phyloP scores from a whole-genome alignment of 2,797 vertebrate genomes.

The Coccyzus lansbergi region DNA sequence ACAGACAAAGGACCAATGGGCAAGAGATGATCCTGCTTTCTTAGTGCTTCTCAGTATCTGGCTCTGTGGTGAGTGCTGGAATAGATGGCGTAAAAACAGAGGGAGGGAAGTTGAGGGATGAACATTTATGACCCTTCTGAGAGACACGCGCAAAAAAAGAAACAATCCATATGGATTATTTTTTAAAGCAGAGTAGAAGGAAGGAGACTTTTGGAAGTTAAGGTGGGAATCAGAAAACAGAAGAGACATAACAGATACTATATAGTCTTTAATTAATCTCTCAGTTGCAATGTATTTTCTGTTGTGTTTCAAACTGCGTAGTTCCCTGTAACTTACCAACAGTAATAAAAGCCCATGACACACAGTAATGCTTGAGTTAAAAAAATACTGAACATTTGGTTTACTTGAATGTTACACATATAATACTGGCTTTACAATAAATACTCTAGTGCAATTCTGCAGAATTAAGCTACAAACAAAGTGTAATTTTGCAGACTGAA shows the following conservation, averaged over 20 bases:
- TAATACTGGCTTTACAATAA: not conserved
- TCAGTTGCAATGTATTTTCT: not conserved
- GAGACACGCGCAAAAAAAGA: not conserved
- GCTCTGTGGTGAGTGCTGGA: constrained; percentile 88
- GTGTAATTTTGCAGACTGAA: not conserved
- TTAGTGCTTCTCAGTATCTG: constrained; percentile 93
- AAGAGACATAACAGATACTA: not conserved
- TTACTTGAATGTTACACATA: not conserved
- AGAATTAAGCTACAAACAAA: not conserved
- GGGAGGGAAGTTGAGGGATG: not conserved
- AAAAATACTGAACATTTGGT: not conserved
- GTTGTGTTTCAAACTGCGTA: not conserved
- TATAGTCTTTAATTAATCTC: not conserved
- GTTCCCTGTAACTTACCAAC: not conserved
- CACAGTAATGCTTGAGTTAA: not conserved
- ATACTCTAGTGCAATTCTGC: not conserved
- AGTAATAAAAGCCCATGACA: not conserved
- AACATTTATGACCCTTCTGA: fast-evolving
- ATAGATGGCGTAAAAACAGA: not conserved
- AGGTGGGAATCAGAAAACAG: not conserved
- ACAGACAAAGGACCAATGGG: constrained; percentile 99
- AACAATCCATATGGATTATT: not conserved
- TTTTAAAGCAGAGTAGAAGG: not conserved
- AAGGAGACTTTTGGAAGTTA: not conserved
- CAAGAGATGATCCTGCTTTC: constrained; percentile 95